Evolutionary conservation across 2,888 invertebrate genomes (phyloP).

Genomic region (Gasteruption jaculator): DNA sequence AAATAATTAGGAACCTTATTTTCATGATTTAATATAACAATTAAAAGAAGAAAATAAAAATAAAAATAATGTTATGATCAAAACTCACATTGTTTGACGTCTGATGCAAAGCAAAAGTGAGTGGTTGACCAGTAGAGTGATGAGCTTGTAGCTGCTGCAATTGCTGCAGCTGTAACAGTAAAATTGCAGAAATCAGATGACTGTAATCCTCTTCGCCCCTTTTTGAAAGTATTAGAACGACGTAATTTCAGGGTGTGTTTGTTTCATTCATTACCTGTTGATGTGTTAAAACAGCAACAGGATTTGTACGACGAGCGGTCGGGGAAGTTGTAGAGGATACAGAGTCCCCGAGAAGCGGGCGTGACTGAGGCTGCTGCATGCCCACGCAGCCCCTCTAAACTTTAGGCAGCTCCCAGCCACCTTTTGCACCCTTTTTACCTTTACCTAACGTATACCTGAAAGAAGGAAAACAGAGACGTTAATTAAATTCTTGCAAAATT

Average conservation of each 20-base stretch:
- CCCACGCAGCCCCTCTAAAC: constrained; percentile 52
- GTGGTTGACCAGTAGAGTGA: constrained; percentile 44
- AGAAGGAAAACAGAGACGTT: no score
- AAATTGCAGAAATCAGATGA: no score
- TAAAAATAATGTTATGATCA: neutral
- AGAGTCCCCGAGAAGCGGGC: constrained; percentile 53
- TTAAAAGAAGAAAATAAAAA: constrained; percentile 2
- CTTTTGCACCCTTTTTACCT: constrained; percentile 38
- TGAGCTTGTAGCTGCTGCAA: constrained; percentile 48
- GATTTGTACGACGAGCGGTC: constrained; percentile 47
- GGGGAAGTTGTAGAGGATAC: constrained; percentile 53
- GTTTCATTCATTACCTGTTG: constrained; percentile 48
- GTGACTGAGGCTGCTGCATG: constrained; percentile 53
- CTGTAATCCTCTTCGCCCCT: no score
- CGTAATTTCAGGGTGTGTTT: neutral
- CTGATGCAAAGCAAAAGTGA: constrained; percentile 49
- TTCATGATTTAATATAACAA: neutral
- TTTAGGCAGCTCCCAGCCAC: constrained; percentile 50
- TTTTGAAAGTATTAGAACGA: neutral
- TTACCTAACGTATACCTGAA: no score
- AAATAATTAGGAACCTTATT: neutral
- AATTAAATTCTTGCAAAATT: no score
- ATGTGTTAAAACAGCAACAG: constrained; percentile 48
- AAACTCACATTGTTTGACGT: constrained; percentile 43
- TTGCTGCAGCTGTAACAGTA: constrained; percentile 42